phyloP scores from a whole-genome alignment of 2,113 vertebrate species.

The Callionymus lyra region DNA sequence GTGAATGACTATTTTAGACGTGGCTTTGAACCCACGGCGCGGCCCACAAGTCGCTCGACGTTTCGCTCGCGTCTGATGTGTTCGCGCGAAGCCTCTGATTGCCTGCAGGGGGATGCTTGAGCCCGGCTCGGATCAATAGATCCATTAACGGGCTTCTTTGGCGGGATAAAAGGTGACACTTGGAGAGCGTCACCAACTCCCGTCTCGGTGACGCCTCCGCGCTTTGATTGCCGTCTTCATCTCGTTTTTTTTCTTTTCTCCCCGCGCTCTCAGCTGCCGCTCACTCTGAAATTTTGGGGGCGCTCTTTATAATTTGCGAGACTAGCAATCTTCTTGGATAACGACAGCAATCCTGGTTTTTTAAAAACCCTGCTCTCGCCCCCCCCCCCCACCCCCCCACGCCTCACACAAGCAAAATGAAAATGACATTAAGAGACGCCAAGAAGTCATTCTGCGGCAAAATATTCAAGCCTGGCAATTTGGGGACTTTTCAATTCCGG shows the following conservation, averaged over 20 bases:
- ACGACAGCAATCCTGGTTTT: conserved; percentile 47
- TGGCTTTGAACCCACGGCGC: conserved; percentile 65
- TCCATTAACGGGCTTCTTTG: conserved; percentile 69
- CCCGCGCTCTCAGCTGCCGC: conserved; percentile 55
- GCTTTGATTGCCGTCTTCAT: conserved; percentile 75
- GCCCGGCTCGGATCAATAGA: conserved; percentile 67
- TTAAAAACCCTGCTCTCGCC: conserved; percentile 48
- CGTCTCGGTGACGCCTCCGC: conserved; percentile 68
- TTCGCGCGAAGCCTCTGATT: conserved; percentile 66
- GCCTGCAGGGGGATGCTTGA: conserved; percentile 71
- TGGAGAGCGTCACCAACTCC: conserved; percentile 65
- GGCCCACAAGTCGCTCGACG: conserved; percentile 61
- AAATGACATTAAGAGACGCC: conserved; percentile 68
- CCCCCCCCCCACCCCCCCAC: conserved; percentile 32
- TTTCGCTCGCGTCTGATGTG: conserved; percentile 67
- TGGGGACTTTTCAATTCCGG: conserved; percentile 61
- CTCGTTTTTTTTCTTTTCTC: conserved; percentile 52
- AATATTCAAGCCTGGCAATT: conserved; percentile 71
- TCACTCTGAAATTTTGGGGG: conserved; percentile 58
- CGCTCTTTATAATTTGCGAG: conserved; percentile 66
- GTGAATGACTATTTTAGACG: conserved; percentile 74
- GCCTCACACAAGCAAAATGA: conserved; percentile 71
- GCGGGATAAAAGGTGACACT: conserved; percentile 69
- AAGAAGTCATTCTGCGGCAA: conserved; percentile 71
- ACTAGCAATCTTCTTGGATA: conserved; percentile 55